Evolutionary conservation across 2,113 vertebrate species (phyloP).

Genomic region (Okapia johnstoni): DNA sequence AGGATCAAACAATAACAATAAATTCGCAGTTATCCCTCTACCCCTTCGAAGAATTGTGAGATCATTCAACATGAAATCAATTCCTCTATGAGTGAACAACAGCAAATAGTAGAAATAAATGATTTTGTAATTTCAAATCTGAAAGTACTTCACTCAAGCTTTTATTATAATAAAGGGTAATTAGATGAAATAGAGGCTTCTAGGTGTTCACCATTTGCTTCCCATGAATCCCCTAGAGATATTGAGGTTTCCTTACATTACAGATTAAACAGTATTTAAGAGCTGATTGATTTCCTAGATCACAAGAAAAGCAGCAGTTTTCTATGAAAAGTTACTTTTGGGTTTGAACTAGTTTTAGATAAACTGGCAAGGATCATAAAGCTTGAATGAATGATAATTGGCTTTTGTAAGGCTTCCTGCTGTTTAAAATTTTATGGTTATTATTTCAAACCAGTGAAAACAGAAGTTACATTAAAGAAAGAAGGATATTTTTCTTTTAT

Average conservation of each 20-base stretch:
- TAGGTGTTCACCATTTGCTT: slow-evolving; percentile 16
- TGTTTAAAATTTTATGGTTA: slow-evolving; percentile 43
- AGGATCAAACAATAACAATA: neutral
- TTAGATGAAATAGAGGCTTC: slow-evolving; percentile 22
- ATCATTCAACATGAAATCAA: neutral
- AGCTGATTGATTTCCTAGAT: slow-evolving; percentile 6
- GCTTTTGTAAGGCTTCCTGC: neutral
- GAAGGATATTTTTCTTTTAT: slow-evolving; percentile 13
- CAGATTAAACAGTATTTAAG: slow-evolving; percentile 28
- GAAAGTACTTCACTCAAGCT: slow-evolving; percentile 27
- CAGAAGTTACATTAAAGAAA: neutral
- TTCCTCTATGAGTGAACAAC: neutral
- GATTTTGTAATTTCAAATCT: neutral
- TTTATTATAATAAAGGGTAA: slow-evolving; percentile 21
- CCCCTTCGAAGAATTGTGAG: neutral
- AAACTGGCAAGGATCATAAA: neutral
- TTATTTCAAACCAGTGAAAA: slow-evolving; percentile 51
- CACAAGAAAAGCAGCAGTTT: slow-evolving; percentile 24
- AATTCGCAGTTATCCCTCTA: neutral
- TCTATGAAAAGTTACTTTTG: slow-evolving; percentile 9
- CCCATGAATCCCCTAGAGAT: slow-evolving; percentile 3
- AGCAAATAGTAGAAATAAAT: slow-evolving; percentile 18
- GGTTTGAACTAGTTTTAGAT: slow-evolving; percentile 26
- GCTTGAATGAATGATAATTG: neutral
- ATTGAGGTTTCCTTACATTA: neutral